Base-by-base conservation (phyloP, 2,113 vertebrate species). In the Serinus canaria region DNA sequence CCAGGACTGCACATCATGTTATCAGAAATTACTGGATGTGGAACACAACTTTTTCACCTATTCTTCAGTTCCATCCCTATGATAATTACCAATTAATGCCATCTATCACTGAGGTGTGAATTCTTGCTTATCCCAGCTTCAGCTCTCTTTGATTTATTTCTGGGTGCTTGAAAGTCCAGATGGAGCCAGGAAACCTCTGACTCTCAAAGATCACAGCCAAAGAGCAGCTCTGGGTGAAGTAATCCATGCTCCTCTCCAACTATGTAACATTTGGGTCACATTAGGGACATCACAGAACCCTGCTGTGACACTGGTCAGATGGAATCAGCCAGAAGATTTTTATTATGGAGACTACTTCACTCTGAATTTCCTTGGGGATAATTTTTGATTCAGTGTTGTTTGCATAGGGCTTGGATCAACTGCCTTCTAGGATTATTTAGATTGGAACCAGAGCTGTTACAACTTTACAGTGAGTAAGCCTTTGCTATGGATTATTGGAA, bases 401-500 rank as follows among this genome's bases (percentile, higher is more conserved):
- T 96, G 93, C 60, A 89, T 0, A 94, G 77, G 93, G 66, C 84
- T 94, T 91, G 86, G 89, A 96, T 83, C 92, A 94, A 79, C 76
- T 92, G 77, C 89, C 95, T 96, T 92, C 92, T 37, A 94, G 77
- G 74, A 91, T 89, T 94, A 94, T 96, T 97, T 94, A 93, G 87
- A 95, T 94, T 97, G 96, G 95, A 97, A 94, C 83, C 94, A 97
- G 94, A 95, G 91, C 91, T 89, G 80, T 89, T 84, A 92, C 56
- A 87, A 49, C 49, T 94, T 78, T 31, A 82, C 15, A 87, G 56
- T 27, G 66, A 95, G 70, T 49, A 89, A 96, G 52, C 33, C 81
- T 94, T 81, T 87, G 79, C 91, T 91, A 75, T 60, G 83, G 91
- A 92, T 95, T 93, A 89, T 25, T 89, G 56, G 66, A 90, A 91